These are phyloP conservation scores for Gymnocephalus cernua DNA, from an alignment of 2,113 vertebrate species.

Conservation along the genomic window DNA sequence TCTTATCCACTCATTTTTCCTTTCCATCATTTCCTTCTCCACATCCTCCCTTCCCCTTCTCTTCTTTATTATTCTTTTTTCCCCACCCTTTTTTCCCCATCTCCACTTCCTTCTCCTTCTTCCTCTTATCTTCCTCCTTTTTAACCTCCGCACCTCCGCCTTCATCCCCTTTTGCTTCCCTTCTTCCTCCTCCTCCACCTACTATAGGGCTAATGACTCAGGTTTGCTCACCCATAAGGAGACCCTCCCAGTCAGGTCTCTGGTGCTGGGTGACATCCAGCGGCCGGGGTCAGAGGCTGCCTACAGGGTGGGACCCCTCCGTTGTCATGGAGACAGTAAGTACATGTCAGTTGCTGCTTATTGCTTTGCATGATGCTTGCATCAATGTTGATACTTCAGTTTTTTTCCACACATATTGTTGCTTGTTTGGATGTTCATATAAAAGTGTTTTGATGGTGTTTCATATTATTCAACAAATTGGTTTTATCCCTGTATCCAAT, in stretches of 20 bases:
- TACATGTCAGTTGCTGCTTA: conserved; percentile 45
- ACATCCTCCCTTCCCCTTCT: background rate
- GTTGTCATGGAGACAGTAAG: conserved; percentile 95
- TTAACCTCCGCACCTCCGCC: background rate
- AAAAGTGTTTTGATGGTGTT: background rate
- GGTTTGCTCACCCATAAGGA: conserved; percentile 94
- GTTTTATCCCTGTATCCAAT: conserved; percentile 4
- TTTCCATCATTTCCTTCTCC: background rate
- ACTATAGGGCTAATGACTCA: conserved; percentile 90
- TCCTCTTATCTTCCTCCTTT: background rate
- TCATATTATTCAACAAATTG: background rate
- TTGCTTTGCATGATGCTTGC: background rate
- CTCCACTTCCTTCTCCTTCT: background rate
- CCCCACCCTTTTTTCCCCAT: background rate
- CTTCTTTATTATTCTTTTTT: background rate
- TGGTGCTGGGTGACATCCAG: conserved; percentile 91
- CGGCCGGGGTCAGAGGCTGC: conserved; percentile 91
- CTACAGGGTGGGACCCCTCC: conserved; percentile 91
- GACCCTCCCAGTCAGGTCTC: conserved; percentile 90
- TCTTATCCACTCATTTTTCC: background rate
- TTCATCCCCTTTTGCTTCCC: background rate
- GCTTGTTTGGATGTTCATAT: background rate
- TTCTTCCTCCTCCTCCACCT: background rate
- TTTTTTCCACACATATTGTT: background rate
- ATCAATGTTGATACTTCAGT: background rate